Base-by-base conservation (phyloP, 2,888 invertebrate genomes). In the Oasisia sp. region DNA sequence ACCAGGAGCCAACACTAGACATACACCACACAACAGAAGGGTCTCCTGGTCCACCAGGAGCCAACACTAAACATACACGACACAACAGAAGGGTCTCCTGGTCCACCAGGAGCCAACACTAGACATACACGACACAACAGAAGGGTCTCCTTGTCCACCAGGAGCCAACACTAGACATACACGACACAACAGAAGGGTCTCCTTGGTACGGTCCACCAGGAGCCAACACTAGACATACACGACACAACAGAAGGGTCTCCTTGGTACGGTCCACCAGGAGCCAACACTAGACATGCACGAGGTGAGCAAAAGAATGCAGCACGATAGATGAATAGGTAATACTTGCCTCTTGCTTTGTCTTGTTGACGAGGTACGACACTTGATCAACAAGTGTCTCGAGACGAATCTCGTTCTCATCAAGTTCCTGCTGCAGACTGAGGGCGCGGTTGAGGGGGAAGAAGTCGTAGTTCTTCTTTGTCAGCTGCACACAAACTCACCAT, bases 371-470 rank as follows among this genome's bases (percentile, higher is more conserved):
- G 93, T 95, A 95, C 45, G 95, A 94, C 14, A 96, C 95, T 90
- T 96, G 96, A n/a, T 94, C 92, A 93, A 95, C 94, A 91, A 96
- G 93, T 8, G 94, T 94, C 92, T 96, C 95, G 91, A 96, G 94
- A 90, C 95, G 95, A 38, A 94, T 93, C 93, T 96, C 96, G 89
- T 94, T 95, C 44, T 94, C 94, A 93, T 96, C 95, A 90, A 95
- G 95, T 92, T 96, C 96, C 92, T 95, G 95, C 93, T 95, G 94
- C 32, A 96, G 93, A 92, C 95, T 95, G 91, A 96, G 93, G 0
- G 96, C 95, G 50, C 96, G 94, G 93, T 96, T 95, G 93, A 96
- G 93, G 3, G 96, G 96, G 94, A 96, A 96, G 94, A 96, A 96
- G 92, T 96, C 95, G 93, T 95, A 95, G 91, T 95, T 95, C 92